Conservation (phyloP, 2,113 vertebrate genomes). For the Riparia riparia region DNA sequence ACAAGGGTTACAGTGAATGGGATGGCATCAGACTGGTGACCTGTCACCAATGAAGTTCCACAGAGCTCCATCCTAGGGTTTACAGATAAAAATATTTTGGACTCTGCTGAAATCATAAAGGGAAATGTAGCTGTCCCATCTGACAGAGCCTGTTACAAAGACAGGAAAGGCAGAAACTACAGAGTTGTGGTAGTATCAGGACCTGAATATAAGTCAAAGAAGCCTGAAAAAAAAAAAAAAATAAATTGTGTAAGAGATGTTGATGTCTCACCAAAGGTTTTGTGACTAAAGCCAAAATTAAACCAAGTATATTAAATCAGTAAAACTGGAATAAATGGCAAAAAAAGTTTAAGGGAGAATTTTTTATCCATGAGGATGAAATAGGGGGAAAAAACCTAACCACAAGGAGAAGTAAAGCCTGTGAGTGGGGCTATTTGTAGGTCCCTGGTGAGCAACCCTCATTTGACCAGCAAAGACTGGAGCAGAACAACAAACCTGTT, state of each 20-base stretch:
- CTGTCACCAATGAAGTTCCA: neutral
- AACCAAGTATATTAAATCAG: neutral
- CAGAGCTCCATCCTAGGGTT: neutral
- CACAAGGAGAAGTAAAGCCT: neutral
- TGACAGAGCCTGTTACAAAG: neutral
- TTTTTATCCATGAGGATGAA: neutral
- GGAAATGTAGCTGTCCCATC: neutral
- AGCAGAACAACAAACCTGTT: neutral
- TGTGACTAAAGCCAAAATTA: neutral
- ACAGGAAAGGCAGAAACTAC: neutral
- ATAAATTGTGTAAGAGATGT: neutral
- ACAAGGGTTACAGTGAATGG: neutral
- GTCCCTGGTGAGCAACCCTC: neutral
- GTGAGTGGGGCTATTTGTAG: neutral
- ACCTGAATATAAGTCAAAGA: neutral
- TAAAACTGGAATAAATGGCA: neutral
- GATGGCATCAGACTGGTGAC: neutral
- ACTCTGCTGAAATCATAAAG: neutral
- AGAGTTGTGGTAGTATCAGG: neutral
- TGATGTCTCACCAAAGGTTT: neutral
- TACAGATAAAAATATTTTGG: neutral
- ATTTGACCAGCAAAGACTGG: neutral
- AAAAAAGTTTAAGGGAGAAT: neutral
- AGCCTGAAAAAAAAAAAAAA: too few species aligned
- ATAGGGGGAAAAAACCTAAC: rapidly evolving